A percentile compares a stretch with the other conserved stretches of the same genome.
These are phyloP conservation scores for Branchinecta sandiegonensis DNA, from an alignment of 2,888 invertebrate species.

Conservation along the genomic window DNA sequence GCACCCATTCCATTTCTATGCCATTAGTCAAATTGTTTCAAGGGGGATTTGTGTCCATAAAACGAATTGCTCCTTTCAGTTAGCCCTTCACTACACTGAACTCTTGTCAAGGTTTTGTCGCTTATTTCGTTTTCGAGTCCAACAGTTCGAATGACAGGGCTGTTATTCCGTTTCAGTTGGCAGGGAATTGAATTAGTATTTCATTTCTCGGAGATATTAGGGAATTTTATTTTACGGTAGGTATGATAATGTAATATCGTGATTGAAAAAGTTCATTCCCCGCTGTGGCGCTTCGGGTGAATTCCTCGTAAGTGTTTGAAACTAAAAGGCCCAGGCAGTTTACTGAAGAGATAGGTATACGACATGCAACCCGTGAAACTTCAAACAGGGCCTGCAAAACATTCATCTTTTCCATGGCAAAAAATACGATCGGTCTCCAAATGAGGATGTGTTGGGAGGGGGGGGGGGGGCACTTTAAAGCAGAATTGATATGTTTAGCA, in stretches of 20 bases:
- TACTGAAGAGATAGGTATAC: no score
- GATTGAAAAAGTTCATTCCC: neutral
- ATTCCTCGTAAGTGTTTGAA: no score
- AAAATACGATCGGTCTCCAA: no score
- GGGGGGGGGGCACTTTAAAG: no score
- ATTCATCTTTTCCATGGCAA: no score
- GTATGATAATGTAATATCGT: conserved; percentile 7
- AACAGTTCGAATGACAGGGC: conserved; percentile 1
- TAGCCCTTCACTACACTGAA: neutral
- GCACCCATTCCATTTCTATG: neutral
- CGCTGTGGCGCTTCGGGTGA: no score
- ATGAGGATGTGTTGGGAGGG: no score
- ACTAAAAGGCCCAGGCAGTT: no score
- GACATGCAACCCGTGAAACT: no score
- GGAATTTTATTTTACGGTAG: neutral
- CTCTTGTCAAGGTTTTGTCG: conserved; percentile 8
- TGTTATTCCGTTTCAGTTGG: conserved; percentile 10
- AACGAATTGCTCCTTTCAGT: conserved; percentile 14
- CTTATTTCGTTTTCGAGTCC: conserved; percentile 9
- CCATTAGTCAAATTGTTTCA: conserved; percentile 15
- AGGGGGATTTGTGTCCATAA: conserved; percentile 15
- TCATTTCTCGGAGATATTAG: neutral
- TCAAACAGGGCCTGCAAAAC: no score
- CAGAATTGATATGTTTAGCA: no score
- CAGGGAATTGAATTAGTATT: conserved; percentile 2